Conservation (phyloP, 1,140 invertebrate species). For the Brachionus angularis region DNA sequence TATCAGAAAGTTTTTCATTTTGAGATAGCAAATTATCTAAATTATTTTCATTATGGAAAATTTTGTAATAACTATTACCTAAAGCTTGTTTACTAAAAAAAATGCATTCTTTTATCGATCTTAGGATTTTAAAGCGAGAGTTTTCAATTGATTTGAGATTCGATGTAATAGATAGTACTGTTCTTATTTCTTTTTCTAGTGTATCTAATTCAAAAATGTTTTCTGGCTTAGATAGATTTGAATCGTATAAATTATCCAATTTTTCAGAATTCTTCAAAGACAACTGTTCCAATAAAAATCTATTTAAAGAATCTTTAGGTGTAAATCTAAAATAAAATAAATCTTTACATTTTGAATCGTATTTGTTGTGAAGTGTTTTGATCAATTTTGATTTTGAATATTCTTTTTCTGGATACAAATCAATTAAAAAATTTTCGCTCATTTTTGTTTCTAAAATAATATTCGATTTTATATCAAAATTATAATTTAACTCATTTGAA, state of each 20-base stretch:
- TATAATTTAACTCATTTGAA: no score
- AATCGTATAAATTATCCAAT: no score
- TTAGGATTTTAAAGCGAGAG: not conserved
- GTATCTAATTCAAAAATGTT: not conserved
- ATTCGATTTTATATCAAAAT: slow-evolving; percentile 14
- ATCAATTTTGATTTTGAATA: slow-evolving; percentile 2
- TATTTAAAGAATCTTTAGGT: slow-evolving; percentile 9
- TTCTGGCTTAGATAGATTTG: not conserved
- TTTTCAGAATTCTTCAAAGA: not conserved
- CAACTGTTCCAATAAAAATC: slow-evolving; percentile 1
- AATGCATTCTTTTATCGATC: slow-evolving; percentile 14
- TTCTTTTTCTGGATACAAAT: slow-evolving; percentile 15
- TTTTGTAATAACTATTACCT: not conserved
- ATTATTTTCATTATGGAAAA: slow-evolving; percentile 1
- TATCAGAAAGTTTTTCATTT: not conserved
- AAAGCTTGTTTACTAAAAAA: slow-evolving; percentile 1
- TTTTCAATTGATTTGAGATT: not conserved
- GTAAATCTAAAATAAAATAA: slow-evolving; percentile 1
- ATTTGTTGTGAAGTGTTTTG: not conserved
- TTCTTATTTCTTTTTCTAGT: slow-evolving; percentile 13
- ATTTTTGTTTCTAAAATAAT: not conserved
- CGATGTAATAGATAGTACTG: not conserved
- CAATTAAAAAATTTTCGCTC: no score
- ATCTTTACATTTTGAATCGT: not conserved
- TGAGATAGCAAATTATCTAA: not conserved